Evolutionary conservation across 2,113 vertebrate species (phyloP).

Genomic region (Sander vitreus): DNA sequence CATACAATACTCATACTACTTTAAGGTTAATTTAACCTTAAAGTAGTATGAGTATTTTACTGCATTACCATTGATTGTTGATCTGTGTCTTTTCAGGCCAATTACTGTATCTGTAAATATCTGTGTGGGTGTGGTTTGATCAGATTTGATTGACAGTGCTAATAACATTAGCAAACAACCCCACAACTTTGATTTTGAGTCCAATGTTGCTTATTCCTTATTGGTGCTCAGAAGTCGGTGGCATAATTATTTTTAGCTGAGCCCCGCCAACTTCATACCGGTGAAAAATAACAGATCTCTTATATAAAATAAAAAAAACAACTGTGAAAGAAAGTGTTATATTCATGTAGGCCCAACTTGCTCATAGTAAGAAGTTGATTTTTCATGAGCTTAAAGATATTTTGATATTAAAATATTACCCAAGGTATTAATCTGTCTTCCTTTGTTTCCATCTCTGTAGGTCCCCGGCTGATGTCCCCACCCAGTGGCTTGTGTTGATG

Average conservation of each 20-base stretch:
- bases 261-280: too few species aligned
- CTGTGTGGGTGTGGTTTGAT: not conserved
- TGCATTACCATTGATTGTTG: too few species aligned
- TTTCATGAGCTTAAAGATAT: not conserved
- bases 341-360: too few species aligned
- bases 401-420: not conserved
- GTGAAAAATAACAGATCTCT: not conserved
- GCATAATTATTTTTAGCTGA: too few species aligned
- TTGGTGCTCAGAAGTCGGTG: not conserved
- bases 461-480: constrained; percentile 36
- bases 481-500: constrained; percentile 31
- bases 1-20: too few species aligned
- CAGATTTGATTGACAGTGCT: too few species aligned
- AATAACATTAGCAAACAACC: not conserved
- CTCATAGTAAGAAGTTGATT: not conserved
- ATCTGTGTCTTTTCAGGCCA: too few species aligned
- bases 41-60: too few species aligned
- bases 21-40: too few species aligned
- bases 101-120: too few species aligned
- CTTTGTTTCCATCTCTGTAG: constrained; percentile 36
- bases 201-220: not conserved
- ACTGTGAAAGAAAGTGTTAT: not conserved
- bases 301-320: not conserved
- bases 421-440: not conserved
- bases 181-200: not conserved